A percentile compares a stretch with the other conserved stretches of the same genome.
Evolutionary conservation across 2,888 invertebrate genomes (phyloP).

Genomic region (Mythimna pallens): DNA sequence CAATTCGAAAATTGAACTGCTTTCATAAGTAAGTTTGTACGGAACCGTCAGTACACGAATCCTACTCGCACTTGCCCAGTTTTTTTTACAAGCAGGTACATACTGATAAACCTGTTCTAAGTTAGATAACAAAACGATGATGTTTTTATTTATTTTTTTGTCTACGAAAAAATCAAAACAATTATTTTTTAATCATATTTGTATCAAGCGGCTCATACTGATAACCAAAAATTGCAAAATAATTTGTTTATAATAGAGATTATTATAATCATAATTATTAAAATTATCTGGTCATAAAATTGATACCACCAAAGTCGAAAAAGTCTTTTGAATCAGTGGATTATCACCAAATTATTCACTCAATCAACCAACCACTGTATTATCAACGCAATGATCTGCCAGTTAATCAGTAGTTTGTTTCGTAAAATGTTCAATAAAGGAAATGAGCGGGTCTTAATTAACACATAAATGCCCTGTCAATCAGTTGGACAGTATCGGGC

Average conservation of each 20-base stretch:
- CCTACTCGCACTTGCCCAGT: no score
- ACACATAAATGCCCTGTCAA: slow-evolving; percentile 58
- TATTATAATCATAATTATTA: not conserved
- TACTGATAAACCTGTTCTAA: no score
- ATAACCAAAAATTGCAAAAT: no score
- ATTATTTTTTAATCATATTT: no score
- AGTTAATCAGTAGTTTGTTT: slow-evolving; percentile 33
- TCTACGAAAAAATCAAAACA: no score
- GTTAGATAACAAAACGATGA: no score
- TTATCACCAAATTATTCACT: not conserved
- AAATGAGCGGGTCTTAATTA: slow-evolving; percentile 58
- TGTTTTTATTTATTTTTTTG: no score
- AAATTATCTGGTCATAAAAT: not conserved
- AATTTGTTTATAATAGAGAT: not conserved
- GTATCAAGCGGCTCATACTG: no score
- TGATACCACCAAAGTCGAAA: not conserved
- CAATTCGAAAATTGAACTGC: no score
- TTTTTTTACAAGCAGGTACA: no score
- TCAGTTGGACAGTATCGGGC: slow-evolving; percentile 37
- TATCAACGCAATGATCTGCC: slow-evolving; percentile 4
- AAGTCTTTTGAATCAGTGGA: not conserved
- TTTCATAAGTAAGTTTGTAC: no score
- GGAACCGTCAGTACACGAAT: no score
- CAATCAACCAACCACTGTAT: not conserved
- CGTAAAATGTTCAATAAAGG: slow-evolving; percentile 41